phyloP scores from a whole-genome alignment of 2,888 invertebrate genomes.

The Dryadula phaetusa region DNA sequence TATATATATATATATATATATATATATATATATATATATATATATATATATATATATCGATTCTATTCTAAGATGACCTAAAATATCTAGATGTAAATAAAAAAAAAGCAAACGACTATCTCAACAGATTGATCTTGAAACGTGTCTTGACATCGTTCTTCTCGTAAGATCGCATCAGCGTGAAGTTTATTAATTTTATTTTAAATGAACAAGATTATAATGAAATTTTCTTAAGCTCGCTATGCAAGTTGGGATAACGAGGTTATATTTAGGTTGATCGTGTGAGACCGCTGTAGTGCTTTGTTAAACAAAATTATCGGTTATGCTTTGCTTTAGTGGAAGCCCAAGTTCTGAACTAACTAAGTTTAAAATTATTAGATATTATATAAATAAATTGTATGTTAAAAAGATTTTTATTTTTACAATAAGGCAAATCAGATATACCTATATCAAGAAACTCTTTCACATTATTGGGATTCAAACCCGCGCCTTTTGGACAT shows the following conservation, averaged over 20 bases:
- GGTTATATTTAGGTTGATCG: slow-evolving; percentile 37
- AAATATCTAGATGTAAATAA: too few relatives aligned
- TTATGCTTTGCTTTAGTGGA: slow-evolving; percentile 10
- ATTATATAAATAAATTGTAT: too few relatives aligned
- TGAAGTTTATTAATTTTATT: slow-evolving; percentile 20
- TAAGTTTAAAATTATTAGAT: background rate
- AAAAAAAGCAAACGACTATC: background rate
- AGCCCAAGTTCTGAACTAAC: background rate
- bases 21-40: too few relatives aligned
- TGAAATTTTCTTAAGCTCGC: slow-evolving; percentile 31
- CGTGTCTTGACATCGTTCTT: slow-evolving; percentile 18
- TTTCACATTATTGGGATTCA: too few relatives aligned
- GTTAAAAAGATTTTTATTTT: too few relatives aligned
- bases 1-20: too few relatives aligned
- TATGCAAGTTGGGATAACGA: slow-evolving; percentile 37
- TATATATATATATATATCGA: too few relatives aligned
- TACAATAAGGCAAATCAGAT: too few relatives aligned
- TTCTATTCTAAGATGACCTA: too few relatives aligned
- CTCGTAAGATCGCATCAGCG: slow-evolving; percentile 8
- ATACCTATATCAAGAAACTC: too few relatives aligned
- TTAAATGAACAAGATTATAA: slow-evolving; percentile 4
- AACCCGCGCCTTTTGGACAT: too few relatives aligned
- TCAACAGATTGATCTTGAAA: slow-evolving; percentile 1
- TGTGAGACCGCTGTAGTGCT: slow-evolving; percentile 38
- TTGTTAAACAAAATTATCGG: slow-evolving; percentile 38